A percentile compares a stretch with the other conserved stretches of the same genome.
phyloP scores from a whole-genome alignment of 2,888 invertebrate genomes.

The Morpho achilles region DNA sequence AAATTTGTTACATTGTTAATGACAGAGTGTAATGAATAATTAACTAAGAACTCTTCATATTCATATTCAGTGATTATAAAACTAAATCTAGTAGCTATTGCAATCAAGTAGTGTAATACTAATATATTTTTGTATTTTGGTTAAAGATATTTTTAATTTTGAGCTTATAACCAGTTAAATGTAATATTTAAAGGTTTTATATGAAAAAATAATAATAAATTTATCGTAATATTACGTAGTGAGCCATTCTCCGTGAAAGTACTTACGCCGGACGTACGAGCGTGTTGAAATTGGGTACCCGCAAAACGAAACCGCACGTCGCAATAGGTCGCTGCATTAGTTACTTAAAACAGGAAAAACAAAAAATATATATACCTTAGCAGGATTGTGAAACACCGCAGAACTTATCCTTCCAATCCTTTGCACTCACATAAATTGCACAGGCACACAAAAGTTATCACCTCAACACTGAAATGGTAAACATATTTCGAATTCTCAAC shows the following conservation, averaged over 20 bases:
- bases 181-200: too few species aligned
- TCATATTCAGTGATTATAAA: too few species aligned
- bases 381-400: conserved; percentile 41
- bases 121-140: too few species aligned
- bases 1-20: too few species aligned
- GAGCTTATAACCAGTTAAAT: too few species aligned
- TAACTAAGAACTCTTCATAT: too few species aligned
- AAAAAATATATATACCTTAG: conserved; percentile 49
- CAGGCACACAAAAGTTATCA: conserved; percentile 49
- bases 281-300: conserved; percentile 64
- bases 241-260: conserved; percentile 31
- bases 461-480: conserved; percentile 62
- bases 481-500: conserved; percentile 51
- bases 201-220: not conserved
- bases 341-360: conserved; percentile 31
- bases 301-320: conserved; percentile 56
- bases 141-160: too few species aligned
- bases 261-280: conserved; percentile 50
- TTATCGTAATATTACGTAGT: conserved; percentile 14
- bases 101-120: too few species aligned
- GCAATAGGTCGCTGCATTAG: conserved; percentile 46
- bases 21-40: too few species aligned
- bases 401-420: conserved; percentile 53
- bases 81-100: too few species aligned
- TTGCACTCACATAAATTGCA: conserved; percentile 30